Conservation (phyloP, 1,140 invertebrate species). For the Vanessa tameamea region DNA sequence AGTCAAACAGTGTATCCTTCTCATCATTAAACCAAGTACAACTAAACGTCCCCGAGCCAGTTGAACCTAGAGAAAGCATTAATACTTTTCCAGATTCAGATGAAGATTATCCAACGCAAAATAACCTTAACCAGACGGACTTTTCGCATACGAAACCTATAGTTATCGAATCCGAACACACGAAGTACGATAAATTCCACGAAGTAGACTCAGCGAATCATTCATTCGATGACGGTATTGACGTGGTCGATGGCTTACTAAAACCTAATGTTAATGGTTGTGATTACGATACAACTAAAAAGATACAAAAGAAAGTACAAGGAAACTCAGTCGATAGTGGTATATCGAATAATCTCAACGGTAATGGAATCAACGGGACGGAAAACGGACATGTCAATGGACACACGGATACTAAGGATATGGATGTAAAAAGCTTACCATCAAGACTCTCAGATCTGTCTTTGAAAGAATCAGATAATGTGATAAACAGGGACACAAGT, state of each 20-base stretch:
- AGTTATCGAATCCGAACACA: conserved; percentile 69
- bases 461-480: conserved; percentile 61
- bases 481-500: conserved; percentile 51
- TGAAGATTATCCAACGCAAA: conserved; percentile 73
- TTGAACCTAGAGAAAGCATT: conserved; percentile 55
- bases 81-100: conserved; percentile 64
- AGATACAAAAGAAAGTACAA: conserved; percentile 55
- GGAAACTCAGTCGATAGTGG: conserved; percentile 73
- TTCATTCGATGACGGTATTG: conserved; percentile 70
- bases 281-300: conserved; percentile 47
- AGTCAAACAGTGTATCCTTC: conserved; percentile 64
- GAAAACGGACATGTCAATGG: conserved; percentile 44
- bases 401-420: conserved; percentile 42
- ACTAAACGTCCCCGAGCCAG: conserved; percentile 68
- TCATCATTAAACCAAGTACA: conserved; percentile 70
- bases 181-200: conserved; percentile 59
- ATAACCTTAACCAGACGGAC: conserved; percentile 72
- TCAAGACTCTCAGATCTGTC: conserved; percentile 66
- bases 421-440: conserved; percentile 48
- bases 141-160: conserved; percentile 75
- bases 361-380: conserved; percentile 43
- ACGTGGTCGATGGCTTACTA: conserved; percentile 65
- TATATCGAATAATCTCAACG: conserved; percentile 67
- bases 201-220: conserved; percentile 70
- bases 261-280: conserved; percentile 49